A percentile compares a stretch with the other conserved stretches of the same genome.
Evolutionary conservation across 2,113 vertebrate genomes (phyloP).

Genomic region (Laterallus jamaicensis): DNA sequence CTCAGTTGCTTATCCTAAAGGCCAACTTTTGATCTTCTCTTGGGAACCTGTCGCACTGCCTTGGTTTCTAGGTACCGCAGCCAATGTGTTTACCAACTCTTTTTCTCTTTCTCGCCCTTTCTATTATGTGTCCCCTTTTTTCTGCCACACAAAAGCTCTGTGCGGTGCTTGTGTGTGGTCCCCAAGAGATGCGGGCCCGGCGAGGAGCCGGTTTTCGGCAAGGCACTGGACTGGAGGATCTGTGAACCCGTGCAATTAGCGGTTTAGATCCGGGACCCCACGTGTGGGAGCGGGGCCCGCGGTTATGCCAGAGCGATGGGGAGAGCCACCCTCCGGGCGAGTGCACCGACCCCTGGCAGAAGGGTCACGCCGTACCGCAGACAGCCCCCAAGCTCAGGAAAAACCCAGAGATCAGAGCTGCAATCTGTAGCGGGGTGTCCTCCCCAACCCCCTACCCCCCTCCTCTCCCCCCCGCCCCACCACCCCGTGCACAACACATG

Average conservation of each 20-base stretch:
- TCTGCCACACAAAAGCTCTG: conserved; percentile 62
- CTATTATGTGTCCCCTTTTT: conserved; percentile 57
- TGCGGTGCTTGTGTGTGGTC: conserved; percentile 79
- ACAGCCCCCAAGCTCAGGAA: conserved; percentile 61
- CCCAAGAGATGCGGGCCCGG: conserved; percentile 65
- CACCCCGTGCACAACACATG: conserved; percentile 47
- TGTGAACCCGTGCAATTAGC: conserved; percentile 77
- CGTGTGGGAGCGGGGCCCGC: conserved; percentile 59
- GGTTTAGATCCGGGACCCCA: conserved; percentile 71
- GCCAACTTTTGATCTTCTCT: conserved; percentile 74
- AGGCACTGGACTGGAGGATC: conserved; percentile 58
- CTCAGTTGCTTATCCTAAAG: conserved; percentile 52
- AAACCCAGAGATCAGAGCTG: conserved; percentile 35
- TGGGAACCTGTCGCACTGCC: conserved; percentile 67
- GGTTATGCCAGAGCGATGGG: conserved; percentile 27
- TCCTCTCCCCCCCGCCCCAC: background rate
- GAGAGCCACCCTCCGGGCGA: conserved; percentile 36
- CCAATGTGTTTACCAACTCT: conserved; percentile 72
- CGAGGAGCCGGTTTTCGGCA: conserved; percentile 39
- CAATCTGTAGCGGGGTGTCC: conserved; percentile 50
- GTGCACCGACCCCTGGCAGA: conserved; percentile 65
- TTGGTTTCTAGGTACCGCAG: conserved; percentile 62
- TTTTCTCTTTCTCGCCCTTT: conserved; percentile 64
- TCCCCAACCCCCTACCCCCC: background rate
- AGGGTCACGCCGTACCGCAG: conserved; percentile 53